A percentile compares a stretch with the other conserved stretches of the same genome.
These are phyloP conservation scores for Pyxicephalus adspersus DNA, from an alignment of 2,113 vertebrate species.

Conservation along the genomic window DNA sequence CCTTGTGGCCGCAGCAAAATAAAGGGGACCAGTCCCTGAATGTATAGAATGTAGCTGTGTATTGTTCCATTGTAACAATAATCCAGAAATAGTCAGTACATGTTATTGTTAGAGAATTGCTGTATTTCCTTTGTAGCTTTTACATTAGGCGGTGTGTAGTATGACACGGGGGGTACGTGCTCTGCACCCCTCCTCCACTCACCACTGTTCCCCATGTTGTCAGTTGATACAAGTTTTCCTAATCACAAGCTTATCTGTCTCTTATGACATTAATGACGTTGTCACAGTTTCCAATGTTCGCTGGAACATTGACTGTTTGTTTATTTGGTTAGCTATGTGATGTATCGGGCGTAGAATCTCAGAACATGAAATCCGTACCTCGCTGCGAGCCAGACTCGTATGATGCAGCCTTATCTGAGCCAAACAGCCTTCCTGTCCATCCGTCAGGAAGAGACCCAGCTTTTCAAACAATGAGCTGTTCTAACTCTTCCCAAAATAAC, in stretches of 20 bases:
- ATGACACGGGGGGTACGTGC: no score
- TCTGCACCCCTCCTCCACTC: no score
- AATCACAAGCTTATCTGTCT: neutral
- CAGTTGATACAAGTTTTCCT: neutral
- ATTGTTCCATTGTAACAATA: no score
- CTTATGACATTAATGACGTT: neutral
- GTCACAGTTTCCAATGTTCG: constrained; percentile 15
- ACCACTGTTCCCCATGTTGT: neutral
- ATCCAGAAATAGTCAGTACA: no score
- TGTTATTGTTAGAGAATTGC: no score
- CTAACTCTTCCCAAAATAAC: constrained; percentile 21
- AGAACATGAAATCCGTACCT: neutral
- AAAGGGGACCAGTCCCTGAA: no score
- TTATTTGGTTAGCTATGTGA: neutral
- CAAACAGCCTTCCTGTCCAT: constrained; percentile 42
- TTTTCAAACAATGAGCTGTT: constrained; percentile 29
- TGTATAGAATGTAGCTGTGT: no score
- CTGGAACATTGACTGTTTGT: constrained; percentile 14
- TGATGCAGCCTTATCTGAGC: constrained; percentile 34
- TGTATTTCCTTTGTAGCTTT: no score
- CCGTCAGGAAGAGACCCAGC: constrained; percentile 21
- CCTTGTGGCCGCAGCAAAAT: no score
- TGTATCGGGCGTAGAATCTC: constrained; percentile 18
- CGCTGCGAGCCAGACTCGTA: neutral
- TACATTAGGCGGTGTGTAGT: no score